Conservation (phyloP, 2,888 invertebrate species). For the Cantharis rufa region DNA sequence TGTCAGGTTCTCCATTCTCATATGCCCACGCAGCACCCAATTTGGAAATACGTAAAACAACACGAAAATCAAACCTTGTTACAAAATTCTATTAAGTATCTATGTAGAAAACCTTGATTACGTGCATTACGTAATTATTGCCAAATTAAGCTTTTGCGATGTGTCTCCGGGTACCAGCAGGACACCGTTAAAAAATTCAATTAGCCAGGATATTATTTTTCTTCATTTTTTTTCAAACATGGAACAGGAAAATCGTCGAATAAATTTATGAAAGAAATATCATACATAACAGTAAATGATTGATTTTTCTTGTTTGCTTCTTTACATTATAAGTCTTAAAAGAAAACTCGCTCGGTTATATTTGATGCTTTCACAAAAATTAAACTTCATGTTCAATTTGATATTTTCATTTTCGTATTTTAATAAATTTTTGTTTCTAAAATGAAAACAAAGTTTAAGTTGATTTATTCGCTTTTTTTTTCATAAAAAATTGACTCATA, state of each 20-base stretch:
- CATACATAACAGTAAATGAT: constrained; percentile 1
- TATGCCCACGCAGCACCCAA: background rate
- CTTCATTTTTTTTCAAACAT: background rate
- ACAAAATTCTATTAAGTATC: background rate
- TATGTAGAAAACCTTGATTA: background rate
- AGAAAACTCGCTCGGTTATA: background rate
- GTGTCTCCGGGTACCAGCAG: background rate
- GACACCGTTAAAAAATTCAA: background rate
- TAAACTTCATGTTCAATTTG: background rate
- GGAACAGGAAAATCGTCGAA: background rate
- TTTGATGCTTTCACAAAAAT: background rate
- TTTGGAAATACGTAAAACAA: background rate
- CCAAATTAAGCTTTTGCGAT: background rate
- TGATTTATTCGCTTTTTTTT: background rate
- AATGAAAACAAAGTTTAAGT: background rate
- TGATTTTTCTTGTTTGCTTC: background rate
- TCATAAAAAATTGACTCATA: background rate
- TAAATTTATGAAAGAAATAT: background rate
- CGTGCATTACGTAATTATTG: background rate
- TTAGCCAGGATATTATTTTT: background rate
- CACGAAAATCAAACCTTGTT: background rate
- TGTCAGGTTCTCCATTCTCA: background rate
- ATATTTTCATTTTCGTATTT: background rate
- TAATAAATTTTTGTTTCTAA: background rate
- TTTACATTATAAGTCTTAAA: background rate